Conservation (phyloP, 2,888 invertebrate species). For the Calameuta idolon region DNA sequence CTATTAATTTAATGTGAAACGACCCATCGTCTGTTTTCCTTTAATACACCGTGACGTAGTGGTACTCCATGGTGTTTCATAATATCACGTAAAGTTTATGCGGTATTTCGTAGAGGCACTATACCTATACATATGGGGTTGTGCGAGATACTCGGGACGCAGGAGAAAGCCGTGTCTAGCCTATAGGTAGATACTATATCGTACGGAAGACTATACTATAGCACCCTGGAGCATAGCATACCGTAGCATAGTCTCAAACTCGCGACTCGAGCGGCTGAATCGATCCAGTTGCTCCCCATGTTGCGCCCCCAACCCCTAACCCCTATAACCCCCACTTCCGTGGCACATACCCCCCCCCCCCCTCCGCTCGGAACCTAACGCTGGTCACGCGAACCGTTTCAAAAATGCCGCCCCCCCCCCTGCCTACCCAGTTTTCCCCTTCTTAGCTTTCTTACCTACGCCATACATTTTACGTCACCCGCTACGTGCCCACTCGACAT, state of each 20-base stretch:
- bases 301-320: slow-evolving; percentile 41
- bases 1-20: background rate
- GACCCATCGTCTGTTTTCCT: background rate
- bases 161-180: background rate
- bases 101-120: background rate
- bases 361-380: slow-evolving; percentile 15
- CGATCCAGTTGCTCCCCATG: slow-evolving; percentile 55
- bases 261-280: slow-evolving; percentile 61
- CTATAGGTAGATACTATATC: background rate
- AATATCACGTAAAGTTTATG: background rate
- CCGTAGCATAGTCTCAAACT: slow-evolving; percentile 46
- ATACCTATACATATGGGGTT: background rate
- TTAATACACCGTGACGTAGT: background rate
- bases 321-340: slow-evolving; percentile 33
- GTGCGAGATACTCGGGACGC: background rate
- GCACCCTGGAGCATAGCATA: slow-evolving; percentile 31
- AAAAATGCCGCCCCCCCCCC: background rate
- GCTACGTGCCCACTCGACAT: background rate
- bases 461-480: background rate
- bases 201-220: background rate
- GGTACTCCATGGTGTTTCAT: background rate
- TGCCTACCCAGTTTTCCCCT: background rate
- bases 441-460: background rate
- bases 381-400: slow-evolving; percentile 52
- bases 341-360: background rate